Evolutionary conservation across 2,888 invertebrate species (phyloP), one percentile per base, ranked within the genome.

Genomic region (Latheticus oryzae): DNA sequence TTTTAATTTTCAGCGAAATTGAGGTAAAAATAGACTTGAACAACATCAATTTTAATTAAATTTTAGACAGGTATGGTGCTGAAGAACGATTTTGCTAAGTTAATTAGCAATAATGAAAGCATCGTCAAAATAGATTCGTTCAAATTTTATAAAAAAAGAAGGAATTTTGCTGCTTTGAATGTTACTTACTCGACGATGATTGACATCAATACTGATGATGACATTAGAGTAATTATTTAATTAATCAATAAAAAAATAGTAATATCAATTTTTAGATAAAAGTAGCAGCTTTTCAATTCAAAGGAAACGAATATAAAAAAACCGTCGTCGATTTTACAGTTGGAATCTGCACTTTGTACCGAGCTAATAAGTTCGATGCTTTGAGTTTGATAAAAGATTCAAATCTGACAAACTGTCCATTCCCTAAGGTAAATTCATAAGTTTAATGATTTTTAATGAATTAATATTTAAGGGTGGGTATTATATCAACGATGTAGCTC

Each of bases 401-500:
- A 5, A 52, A 52, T 16, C 16, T 52, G 1, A 42, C 5, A 11
- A 33, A 24, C 7, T 52, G 52, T 23, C 52, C 52, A 12, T 52
- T 52, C 19, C 52, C 23, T 5, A 51, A 51, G 38, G 51, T 51
- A 51, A 15, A n/a, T 13, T 33, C 12, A 4, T 16, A 5, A 12
- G 12, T 50, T 26, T 50, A 11, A 11, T 2, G 13, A n/a, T n/a
- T 24, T 24, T 28, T 5, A 28, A 11, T 28, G n/a, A n/a, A n/a
- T 28, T 5, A 5, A 9, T 26, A 4, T 40, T 51, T 16, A 32
- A 52, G 52, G 52, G 43, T 9, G 7, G n/a, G 1, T 52, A 52
- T 17, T 52, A 52, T 35, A 52, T 52, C 13, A 42, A 52, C 8
- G 33, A 52, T 12, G 26, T 52, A 3, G 24, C 52, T n/a, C 52